Conservation (phyloP, 2,888 invertebrate species). For the Drosophila robusta region DNA sequence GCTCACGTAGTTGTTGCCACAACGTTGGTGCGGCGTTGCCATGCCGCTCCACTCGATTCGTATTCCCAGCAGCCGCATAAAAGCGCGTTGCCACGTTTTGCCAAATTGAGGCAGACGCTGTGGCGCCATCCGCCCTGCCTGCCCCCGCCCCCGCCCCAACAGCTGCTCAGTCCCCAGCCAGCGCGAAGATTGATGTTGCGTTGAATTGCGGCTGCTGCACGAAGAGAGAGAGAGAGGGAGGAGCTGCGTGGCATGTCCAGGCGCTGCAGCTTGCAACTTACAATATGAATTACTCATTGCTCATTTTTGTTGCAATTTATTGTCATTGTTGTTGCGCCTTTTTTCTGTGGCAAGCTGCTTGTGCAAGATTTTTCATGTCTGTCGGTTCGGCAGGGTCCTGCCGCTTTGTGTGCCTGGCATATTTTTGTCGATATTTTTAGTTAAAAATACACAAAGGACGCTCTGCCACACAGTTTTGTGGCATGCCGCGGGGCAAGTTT, state of each 20-base stretch:
- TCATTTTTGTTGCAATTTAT: conserved; percentile 79
- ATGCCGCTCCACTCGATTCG: conserved; percentile 15
- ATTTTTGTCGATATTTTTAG: conserved; percentile 65
- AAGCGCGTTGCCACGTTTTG: conserved; percentile 76
- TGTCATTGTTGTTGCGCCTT: conserved; percentile 58
- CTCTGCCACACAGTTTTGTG: conserved; percentile 31
- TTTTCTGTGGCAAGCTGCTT: conserved; percentile 45
- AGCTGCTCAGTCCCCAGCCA: conserved; percentile 20
- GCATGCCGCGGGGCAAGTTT: conserved; percentile 13
- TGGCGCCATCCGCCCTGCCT: conserved; percentile 51
- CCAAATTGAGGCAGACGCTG: conserved; percentile 75
- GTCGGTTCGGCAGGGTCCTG: conserved; percentile 34
- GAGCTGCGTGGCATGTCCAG: conserved; percentile 16
- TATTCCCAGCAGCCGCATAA: conserved; percentile 75
- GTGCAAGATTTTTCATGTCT: conserved; percentile 34
- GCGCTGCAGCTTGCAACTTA: conserved; percentile 61
- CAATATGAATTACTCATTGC: conserved; percentile 79
- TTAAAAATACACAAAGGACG: conserved; percentile 70
- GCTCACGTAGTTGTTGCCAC: conserved; percentile 46
- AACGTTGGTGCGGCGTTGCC: conserved; percentile 10
- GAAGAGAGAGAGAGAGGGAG: background rate
- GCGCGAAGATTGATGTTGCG: conserved; percentile 75
- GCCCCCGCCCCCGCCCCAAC: background rate
- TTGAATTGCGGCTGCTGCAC: conserved; percentile 66
- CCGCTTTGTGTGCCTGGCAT: conserved; percentile 51